Conservation (phyloP, 2,888 invertebrate genomes). For the Andrena bucephala region DNA sequence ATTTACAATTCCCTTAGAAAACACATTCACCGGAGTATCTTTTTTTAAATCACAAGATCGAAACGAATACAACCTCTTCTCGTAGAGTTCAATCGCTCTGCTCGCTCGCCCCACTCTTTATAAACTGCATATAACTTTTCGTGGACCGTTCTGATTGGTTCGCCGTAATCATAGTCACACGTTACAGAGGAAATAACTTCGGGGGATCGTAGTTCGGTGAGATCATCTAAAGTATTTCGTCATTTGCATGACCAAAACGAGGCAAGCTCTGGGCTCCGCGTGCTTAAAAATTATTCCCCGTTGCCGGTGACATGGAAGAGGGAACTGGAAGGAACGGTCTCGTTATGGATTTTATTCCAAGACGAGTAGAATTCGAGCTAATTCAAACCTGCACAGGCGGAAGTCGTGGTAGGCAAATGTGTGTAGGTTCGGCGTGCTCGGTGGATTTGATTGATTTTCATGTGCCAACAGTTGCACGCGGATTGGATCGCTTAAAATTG, state of each 20-base stretch:
- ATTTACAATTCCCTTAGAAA: constrained; percentile 15
- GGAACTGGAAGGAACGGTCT: neutral
- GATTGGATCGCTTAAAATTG: too few relatives aligned
- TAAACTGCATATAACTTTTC: constrained; percentile 68
- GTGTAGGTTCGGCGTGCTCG: neutral
- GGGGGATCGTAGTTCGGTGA: neutral
- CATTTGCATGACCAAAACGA: neutral
- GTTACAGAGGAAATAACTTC: constrained; percentile 43
- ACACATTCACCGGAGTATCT: constrained; percentile 37
- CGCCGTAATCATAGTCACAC: constrained; percentile 67
- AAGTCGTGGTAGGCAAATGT: neutral
- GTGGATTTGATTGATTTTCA: neutral
- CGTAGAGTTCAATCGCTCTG: constrained; percentile 55
- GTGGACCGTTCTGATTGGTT: constrained; percentile 82
- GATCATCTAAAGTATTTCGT: constrained; percentile 4
- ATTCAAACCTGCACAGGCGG: constrained; percentile 7
- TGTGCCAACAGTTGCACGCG: too few relatives aligned
- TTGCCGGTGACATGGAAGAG: neutral
- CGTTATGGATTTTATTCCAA: neutral
- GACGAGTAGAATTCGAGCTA: neutral
- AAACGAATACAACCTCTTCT: constrained; percentile 53
- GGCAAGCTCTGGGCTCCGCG: neutral
- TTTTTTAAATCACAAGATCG: constrained; percentile 17
- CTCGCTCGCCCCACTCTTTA: constrained; percentile 37
- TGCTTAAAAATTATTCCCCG: neutral